Conservation (phyloP, 2,797 vertebrate species). For the Hafferia zeledoni region DNA sequence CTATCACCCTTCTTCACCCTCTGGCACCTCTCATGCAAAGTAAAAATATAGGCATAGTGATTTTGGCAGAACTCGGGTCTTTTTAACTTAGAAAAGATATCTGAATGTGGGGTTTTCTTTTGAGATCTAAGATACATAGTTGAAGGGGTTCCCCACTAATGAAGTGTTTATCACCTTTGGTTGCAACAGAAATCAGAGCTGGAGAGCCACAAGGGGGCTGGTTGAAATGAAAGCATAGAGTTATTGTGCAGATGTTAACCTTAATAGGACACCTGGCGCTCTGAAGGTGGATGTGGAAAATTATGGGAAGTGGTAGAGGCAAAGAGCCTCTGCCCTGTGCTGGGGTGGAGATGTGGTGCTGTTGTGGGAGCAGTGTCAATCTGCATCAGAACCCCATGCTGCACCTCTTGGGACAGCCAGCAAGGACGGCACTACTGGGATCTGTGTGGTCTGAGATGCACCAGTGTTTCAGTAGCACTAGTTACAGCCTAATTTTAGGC, state of each 20-base stretch:
- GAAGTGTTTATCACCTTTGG: neutral
- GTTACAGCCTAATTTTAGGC: neutral
- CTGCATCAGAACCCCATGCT: accelerated
- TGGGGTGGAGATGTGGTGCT: neutral
- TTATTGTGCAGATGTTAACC: accelerated
- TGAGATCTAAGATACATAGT: neutral
- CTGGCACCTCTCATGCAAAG: neutral
- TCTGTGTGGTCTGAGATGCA: neutral
- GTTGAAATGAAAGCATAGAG: neutral
- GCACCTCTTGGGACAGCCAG: accelerated
- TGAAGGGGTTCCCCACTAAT: neutral
- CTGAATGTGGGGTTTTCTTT: neutral
- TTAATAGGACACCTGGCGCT: neutral
- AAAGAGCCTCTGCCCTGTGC: neutral
- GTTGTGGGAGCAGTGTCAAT: accelerated
- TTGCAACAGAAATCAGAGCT: neutral
- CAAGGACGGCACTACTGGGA: neutral
- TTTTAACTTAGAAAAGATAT: neutral
- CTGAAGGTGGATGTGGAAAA: neutral
- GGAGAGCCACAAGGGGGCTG: neutral
- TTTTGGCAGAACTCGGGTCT: neutral
- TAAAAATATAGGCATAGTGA: neutral
- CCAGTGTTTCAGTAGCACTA: neutral
- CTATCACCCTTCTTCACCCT: neutral
- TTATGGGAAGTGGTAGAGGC: neutral